Base-by-base conservation (phyloP, 2,113 vertebrate species). In the Bagarius yarrelli region DNA sequence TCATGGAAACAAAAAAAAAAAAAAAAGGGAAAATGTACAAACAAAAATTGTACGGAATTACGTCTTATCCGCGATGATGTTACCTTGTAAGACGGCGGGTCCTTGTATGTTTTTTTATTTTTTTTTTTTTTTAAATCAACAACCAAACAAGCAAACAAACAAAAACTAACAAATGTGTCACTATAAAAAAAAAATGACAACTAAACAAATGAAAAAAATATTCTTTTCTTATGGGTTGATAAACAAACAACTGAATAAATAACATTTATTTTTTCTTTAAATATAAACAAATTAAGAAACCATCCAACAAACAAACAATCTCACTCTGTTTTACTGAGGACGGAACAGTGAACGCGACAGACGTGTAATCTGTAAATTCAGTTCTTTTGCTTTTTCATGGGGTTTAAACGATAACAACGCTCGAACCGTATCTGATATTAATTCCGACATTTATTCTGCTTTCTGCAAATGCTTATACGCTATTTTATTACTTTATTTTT, bases 381-480 rank as follows among this genome's bases (percentile, higher is more conserved):
- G 2, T 55, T 55, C 9, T 40, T 67, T 36, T 67, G 3, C 21
- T 36, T 55, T 30, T 19, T 21, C 8, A 8, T 0, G 12, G 30
- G 1, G 8, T 59, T 50, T n/a, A 53, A 67, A 19, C 64, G 13
- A 76, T 50, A 78, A 57, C 55, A 79, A 50, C 21, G 19, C 25
- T 56, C 9, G 25, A 81, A 74, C 78, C 89, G 83, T 85, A 80
- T 60, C 53, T 72, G 87, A 87, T 71, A 82, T 34, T 83, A 84
- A 89, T 73, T 75, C 80, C 82, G 84, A 87, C 59, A 83, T 89
- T 84, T 90, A 81, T 86, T 70, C 81, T 61, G 15, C 52, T 57
- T 70, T 79, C 61, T 13, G 56, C 55, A 60, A 77, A 81, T 61
- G 36, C 56, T 80, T 53, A 83, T 78, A 79, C 53, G 16, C 80